Percentiles rank a stretch among this genome's conserved stretches.
Evolutionary conservation across 2,888 invertebrate genomes (phyloP).

Genomic region (Sarcophaga rosellei): DNA sequence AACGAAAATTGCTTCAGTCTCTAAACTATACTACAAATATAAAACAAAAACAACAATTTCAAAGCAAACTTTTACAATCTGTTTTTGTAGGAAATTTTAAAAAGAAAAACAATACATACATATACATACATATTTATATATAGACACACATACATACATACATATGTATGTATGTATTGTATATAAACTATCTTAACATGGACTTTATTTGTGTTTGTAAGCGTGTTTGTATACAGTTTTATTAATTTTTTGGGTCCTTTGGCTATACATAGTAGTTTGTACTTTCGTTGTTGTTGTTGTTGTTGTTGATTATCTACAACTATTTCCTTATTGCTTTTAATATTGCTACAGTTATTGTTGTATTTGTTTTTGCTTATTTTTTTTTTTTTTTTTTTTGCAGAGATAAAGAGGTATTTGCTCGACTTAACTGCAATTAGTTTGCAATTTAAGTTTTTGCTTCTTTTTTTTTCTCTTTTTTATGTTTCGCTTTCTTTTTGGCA

Average conservation of each 20-base stretch:
- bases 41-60: constrained; percentile 34
- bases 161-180: background rate
- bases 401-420: constrained; percentile 72
- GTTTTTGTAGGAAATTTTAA: constrained; percentile 18
- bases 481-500: background rate
- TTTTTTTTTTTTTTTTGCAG: constrained; percentile 47
- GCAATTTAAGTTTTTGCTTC: constrained; percentile 75
- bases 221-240: background rate
- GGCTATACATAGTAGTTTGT: background rate
- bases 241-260: background rate
- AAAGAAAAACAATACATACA: background rate
- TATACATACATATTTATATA: no score
- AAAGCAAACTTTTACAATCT: constrained; percentile 40
- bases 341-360: background rate
- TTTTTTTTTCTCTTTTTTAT: background rate
- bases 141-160: background rate
- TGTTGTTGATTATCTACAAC: background rate
- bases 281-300: constrained; percentile 11
- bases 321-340: no score
- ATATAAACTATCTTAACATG: constrained; percentile 5
- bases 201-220: background rate
- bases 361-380: constrained; percentile 18
- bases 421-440: constrained; percentile 81
- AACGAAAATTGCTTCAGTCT: constrained; percentile 60
- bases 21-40: constrained; percentile 30